Percentiles rank a stretch among this genome's conserved stretches.
phyloP scores from a whole-genome alignment of 1,140 invertebrate genomes.

The Ceratitis capitata region DNA sequence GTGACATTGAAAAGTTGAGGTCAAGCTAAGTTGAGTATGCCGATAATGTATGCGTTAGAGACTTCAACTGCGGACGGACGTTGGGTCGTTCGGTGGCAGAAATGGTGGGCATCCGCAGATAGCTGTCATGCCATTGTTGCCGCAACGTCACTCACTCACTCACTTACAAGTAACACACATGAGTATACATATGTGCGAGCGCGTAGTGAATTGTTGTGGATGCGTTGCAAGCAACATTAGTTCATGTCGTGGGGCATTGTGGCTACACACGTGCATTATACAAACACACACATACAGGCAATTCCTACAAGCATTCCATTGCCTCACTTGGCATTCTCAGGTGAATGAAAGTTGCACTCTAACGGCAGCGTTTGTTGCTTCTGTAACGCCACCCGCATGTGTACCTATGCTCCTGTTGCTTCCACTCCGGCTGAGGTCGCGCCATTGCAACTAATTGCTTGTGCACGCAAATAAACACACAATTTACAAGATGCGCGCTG shows the following conservation, averaged over 20 bases:
- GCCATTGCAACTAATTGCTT: constrained; percentile 2
- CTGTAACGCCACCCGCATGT: constrained; percentile 26
- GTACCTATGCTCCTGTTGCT: background rate
- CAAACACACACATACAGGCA: background rate
- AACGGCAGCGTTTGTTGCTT: background rate
- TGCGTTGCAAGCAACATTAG: constrained; percentile 28
- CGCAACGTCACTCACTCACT: background rate
- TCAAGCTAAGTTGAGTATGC: background rate
- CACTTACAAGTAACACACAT: too few relatives aligned
- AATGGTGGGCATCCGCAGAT: background rate
- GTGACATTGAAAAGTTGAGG: constrained; percentile 31
- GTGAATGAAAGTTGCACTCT: constrained; percentile 20
- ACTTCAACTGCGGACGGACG: background rate
- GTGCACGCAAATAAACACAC: background rate
- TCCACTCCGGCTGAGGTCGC: background rate
- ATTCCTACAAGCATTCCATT: background rate
- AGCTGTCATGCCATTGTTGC: background rate
- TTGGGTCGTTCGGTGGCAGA: background rate
- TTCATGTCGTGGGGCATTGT: background rate
- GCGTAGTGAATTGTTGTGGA: background rate
- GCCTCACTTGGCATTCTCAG: background rate
- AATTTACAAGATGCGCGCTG: background rate
- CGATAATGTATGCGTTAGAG: background rate
- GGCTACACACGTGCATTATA: background rate
- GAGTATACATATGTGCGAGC: background rate